Evolutionary conservation across 2,888 invertebrate genomes (phyloP), one percentile per base, ranked within the genome.

Genomic region (Frankliniella fusca): DNA sequence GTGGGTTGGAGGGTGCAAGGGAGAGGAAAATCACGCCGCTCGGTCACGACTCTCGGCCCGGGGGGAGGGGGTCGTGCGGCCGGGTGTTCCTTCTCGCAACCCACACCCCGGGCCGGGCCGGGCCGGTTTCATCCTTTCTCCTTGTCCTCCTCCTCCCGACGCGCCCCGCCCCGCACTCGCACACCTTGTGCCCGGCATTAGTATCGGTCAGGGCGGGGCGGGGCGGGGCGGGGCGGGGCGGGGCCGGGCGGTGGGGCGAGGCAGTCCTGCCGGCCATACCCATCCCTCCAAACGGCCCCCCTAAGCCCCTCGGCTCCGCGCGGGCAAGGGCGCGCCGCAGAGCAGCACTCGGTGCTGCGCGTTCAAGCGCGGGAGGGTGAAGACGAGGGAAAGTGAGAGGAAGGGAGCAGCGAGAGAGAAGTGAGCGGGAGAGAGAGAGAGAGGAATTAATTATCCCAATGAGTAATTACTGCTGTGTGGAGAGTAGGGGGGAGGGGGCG

Each of bases 361-460:
- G 38, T 38, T 38, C 38, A 38, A 38, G 38, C 38, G 38, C 38
- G 38, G 38, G 38, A 38, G 38, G 38, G 38, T 38, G 38, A 38
- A 38, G 38, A 38, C 38, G 38, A 5, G 38, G 38, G 38, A 38
- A 38, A 38, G 38, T 38, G 38, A 38, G 5, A 38, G 38, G 38
- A 38, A 2, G 38, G 38, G 38, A 5, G 5, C 3, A 38, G 5
- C 38, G 38, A 38, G 38, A 38, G 38, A 38, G 38, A 38, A 38
- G 38, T 3, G 38, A 38, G 38, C 2, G 38, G 5, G 38, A 38
- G 38, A 38, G 38, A 38, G 38, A 61, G 20, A 61, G 61, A 18
- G n/a, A 27, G 70, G 70, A 23, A 76, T 76, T 76, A 76, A 76
- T 76, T 76, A 76, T 76, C 70, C 70, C 70, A 76, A 76, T 76